Evolutionary conservation across 2,113 vertebrate species (phyloP).

Genomic region (Aptenodytes patagonicus): DNA sequence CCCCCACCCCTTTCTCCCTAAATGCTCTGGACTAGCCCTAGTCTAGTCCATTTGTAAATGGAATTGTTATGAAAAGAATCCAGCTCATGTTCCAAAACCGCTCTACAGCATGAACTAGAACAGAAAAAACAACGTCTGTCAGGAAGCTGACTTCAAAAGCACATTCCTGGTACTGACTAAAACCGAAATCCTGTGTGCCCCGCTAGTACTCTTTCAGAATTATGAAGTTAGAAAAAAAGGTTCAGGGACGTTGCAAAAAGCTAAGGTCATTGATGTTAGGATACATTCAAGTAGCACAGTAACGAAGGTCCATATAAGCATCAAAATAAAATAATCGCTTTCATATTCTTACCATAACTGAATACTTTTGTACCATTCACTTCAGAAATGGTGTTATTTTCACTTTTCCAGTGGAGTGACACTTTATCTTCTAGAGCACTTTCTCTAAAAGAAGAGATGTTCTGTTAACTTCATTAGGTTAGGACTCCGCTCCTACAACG

Average conservation of each 20-base stretch:
- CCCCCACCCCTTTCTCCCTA: neutral
- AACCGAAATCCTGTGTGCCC: fast-evolving
- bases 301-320: fast-evolving
- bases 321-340: neutral
- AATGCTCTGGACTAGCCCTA: neutral
- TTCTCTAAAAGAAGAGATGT: constrained; percentile 49
- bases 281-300: neutral
- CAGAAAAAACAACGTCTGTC: fast-evolving
- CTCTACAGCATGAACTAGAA: neutral
- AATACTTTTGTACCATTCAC: constrained; percentile 84
- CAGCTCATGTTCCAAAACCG: neutral
- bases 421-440: constrained; percentile 65
- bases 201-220: fast-evolving
- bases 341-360: constrained; percentile 80
- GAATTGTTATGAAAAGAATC: neutral
- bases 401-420: constrained; percentile 81
- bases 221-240: fast-evolving
- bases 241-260: neutral
- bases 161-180: too few relatives aligned
- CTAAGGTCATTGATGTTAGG: neutral
- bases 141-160: neutral
- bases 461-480: fast-evolving
- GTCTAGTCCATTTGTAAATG: neutral
- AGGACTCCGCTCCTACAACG: too few relatives aligned
- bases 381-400: constrained; percentile 80